Conservation (phyloP, 2,113 vertebrate genomes). For the Nibea coibor region DNA sequence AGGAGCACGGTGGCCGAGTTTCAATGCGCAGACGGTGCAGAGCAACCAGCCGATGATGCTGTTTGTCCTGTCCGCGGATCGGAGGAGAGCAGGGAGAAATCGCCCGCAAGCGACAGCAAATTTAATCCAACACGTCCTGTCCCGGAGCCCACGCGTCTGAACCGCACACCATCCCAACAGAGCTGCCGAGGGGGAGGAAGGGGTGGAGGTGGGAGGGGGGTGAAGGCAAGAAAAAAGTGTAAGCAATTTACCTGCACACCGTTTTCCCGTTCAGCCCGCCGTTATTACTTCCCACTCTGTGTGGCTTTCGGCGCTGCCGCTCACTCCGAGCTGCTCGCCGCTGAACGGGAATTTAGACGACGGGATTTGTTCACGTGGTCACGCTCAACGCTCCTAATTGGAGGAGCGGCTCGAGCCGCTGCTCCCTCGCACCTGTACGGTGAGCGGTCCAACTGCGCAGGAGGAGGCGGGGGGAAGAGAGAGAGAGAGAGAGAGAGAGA, state of each 20-base stretch:
- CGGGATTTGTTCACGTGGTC: conserved; percentile 83
- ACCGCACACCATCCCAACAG: not conserved
- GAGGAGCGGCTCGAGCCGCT: conserved; percentile 52
- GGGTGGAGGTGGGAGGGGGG: no score
- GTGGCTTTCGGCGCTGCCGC: conserved; percentile 61
- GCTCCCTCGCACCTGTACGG: conserved; percentile 73
- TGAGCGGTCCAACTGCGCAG: conserved; percentile 10
- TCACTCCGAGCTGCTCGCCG: conserved; percentile 61
- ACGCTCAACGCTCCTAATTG: conserved; percentile 76
- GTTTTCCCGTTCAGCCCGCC: conserved; percentile 50
- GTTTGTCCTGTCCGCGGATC: conserved; percentile 66
- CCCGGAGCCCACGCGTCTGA: conserved; percentile 10
- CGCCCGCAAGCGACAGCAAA: conserved; percentile 16
- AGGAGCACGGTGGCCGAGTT: conserved; percentile 26
- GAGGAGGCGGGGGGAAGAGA: not conserved
- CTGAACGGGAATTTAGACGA: conserved; percentile 76
- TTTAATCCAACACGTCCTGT: conserved; percentile 30
- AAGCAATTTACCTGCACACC: conserved; percentile 72
- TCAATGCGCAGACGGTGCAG: conserved; percentile 64
- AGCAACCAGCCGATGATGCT: conserved; percentile 63
- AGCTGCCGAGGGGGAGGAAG: not conserved
- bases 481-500: not conserved
- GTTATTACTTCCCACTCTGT: conserved; percentile 67
- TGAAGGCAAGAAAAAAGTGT: conserved; percentile 10
- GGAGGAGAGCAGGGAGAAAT: conserved; percentile 28